Conservation (phyloP, 1,140 invertebrate genomes). For the Drosophila burlai region DNA sequence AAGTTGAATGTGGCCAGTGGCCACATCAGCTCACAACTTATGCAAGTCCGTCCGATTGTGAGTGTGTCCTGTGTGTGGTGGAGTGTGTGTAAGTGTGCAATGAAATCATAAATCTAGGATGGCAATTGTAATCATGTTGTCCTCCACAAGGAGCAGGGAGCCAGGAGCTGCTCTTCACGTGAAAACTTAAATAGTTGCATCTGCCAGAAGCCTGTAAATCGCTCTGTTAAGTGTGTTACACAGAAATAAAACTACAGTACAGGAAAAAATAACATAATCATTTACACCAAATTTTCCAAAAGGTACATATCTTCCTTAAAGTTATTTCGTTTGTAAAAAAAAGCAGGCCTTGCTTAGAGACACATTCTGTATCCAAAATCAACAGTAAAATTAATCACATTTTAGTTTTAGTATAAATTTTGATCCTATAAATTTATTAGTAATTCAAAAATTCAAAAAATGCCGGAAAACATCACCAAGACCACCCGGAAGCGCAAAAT, state of each 20-base stretch:
- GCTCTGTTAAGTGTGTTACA: conserved; percentile 10
- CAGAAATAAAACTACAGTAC: neutral
- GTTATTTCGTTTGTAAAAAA: neutral
- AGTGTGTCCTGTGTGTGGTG: conserved; percentile 4
- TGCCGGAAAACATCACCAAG: neutral
- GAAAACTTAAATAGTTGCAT: conserved; percentile 27
- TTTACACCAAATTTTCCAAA: neutral
- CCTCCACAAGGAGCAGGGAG: conserved; percentile 7
- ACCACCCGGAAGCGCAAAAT: neutral
- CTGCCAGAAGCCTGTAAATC: conserved; percentile 9
- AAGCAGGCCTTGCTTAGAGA: neutral
- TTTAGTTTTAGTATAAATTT: conserved; percentile 3
- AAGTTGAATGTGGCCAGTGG: conserved; percentile 73
- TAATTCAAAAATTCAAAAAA: neutral
- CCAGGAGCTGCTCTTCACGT: conserved; percentile 4
- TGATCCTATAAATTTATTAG: neutral
- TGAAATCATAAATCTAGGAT: conserved; percentile 57
- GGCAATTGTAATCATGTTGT: conserved; percentile 59
- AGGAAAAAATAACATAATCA: neutral
- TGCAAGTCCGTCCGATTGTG: conserved; percentile 10
- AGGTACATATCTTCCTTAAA: neutral
- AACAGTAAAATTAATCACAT: neutral
- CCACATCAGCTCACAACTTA: conserved; percentile 65
- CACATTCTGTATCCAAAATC: neutral
- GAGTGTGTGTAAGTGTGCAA: conserved; percentile 19